Evolutionary conservation across 2,113 vertebrate genomes (phyloP).

Genomic region (Pelvicachromis taeniatus): DNA sequence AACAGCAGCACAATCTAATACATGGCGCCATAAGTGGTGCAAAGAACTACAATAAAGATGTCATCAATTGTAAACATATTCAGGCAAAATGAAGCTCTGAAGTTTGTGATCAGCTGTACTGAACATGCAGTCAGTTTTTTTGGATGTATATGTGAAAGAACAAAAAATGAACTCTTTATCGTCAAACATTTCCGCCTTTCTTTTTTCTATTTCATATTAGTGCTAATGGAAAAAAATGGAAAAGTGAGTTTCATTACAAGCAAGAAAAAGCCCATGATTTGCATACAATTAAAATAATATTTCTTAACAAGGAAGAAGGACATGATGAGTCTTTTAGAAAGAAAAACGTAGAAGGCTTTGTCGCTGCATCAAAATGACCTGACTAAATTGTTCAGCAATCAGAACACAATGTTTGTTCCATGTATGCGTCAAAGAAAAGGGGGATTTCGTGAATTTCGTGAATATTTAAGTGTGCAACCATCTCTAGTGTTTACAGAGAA

Average conservation of each 20-base stretch:
- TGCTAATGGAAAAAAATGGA: no score
- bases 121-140: no score
- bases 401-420: neutral
- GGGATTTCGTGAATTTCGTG: neutral
- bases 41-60: no score
- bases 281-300: neutral
- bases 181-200: no score
- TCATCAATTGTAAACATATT: no score
- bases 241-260: neutral
- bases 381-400: neutral
- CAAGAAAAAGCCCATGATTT: neutral
- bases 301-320: neutral
- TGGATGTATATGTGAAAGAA: no score
- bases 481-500: no score
- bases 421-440: neutral
- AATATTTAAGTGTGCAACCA: no score
- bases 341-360: neutral
- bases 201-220: no score
- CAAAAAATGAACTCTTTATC: no score
- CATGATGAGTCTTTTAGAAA: neutral
- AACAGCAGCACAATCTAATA: no score
- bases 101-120: neutral
- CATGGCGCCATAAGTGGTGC: no score
- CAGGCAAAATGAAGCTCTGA: neutral
- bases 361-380: neutral